Evolutionary conservation across 2,797 vertebrate species (phyloP).

Genomic region (Menidia menidia): DNA sequence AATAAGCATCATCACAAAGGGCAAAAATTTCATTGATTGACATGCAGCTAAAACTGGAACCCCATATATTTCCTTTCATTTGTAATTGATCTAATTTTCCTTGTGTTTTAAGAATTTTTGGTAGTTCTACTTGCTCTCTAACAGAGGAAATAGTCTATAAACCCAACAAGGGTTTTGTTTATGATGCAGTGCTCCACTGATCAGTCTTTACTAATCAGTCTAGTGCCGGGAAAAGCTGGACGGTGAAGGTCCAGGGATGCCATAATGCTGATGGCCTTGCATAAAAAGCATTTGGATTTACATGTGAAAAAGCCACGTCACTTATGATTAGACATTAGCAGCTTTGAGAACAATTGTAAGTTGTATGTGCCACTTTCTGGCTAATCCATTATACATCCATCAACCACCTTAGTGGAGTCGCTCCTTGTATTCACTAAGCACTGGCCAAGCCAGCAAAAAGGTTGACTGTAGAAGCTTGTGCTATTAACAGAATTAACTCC

Average conservation of each 20-base stretch:
- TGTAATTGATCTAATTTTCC: neutral
- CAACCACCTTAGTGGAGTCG: slow-evolving; percentile 68
- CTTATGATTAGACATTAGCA: slow-evolving; percentile 81
- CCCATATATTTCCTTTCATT: slow-evolving; percentile 13
- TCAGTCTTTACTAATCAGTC: slow-evolving; percentile 26
- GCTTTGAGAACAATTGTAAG: slow-evolving; percentile 79
- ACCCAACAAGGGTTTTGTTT: slow-evolving; percentile 3
- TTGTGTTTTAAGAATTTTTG: slow-evolving; percentile 5
- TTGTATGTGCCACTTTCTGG: slow-evolving; percentile 71
- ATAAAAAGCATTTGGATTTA: slow-evolving; percentile 56
- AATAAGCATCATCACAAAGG: too few relatives aligned
- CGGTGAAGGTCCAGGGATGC: slow-evolving; percentile 12
- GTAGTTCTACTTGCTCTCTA: slow-evolving; percentile 4
- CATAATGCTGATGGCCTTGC: slow-evolving; percentile 26
- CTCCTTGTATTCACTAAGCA: slow-evolving; percentile 60
- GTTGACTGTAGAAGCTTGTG: slow-evolving; percentile 74
- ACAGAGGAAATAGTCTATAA: slow-evolving; percentile 3
- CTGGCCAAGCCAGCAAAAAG: slow-evolving; percentile 55
- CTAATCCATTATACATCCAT: slow-evolving; percentile 85
- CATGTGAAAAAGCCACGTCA: slow-evolving; percentile 53
- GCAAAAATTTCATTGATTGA: neutral
- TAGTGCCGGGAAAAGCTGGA: slow-evolving; percentile 7
- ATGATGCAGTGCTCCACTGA: slow-evolving; percentile 24
- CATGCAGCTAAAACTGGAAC: slow-evolving; percentile 1
- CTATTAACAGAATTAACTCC: slow-evolving; percentile 88